Evolutionary conservation across 2,797 vertebrate species (phyloP).

Genomic region (Amblyraja radiata): DNA sequence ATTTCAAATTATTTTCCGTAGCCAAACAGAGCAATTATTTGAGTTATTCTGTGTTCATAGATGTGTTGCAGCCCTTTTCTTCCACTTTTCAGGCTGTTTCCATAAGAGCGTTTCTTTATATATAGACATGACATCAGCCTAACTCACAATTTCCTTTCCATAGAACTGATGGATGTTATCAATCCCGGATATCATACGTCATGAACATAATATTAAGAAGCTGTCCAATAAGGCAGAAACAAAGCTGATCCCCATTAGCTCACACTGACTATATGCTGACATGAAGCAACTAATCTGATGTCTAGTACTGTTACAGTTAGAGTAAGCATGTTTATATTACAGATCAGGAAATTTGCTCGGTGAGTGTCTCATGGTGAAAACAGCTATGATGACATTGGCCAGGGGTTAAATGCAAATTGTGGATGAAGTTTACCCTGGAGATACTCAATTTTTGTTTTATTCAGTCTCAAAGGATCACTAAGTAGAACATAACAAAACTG

Average conservation of each 20-base stretch:
- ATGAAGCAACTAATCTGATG: background rate
- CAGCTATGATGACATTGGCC: background rate
- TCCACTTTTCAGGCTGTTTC: background rate
- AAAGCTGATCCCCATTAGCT: background rate
- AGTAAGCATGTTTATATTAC: background rate
- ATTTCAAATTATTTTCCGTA: background rate
- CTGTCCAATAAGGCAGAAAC: background rate
- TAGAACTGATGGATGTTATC: background rate
- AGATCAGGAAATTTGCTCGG: background rate
- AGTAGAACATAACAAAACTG: background rate
- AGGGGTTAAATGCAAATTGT: background rate
- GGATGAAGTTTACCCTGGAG: background rate
- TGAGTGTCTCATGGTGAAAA: background rate
- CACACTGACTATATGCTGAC: background rate
- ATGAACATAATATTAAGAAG: background rate
- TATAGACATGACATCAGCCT: background rate
- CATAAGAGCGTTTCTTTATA: background rate
- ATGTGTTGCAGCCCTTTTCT: background rate
- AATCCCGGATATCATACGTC: background rate
- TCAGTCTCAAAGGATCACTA: no score
- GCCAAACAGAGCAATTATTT: background rate
- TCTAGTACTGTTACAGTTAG: no score
- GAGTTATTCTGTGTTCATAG: background rate
- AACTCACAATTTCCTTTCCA: background rate
- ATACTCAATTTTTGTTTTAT: background rate